Conservation (phyloP, 2,888 invertebrate genomes). For the Chaitophorus viminalis region DNA sequence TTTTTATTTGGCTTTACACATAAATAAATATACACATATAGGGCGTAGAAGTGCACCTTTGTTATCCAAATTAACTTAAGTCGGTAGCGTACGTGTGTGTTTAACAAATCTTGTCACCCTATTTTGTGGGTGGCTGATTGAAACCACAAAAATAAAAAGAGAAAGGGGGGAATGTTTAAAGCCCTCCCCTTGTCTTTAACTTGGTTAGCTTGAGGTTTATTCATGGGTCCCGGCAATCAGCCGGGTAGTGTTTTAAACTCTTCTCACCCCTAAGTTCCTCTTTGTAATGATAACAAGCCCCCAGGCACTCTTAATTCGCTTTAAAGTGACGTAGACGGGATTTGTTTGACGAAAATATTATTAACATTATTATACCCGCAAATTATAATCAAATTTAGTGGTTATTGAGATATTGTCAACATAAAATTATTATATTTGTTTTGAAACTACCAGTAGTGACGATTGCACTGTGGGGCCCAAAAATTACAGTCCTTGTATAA, state of each 20-base stretch:
- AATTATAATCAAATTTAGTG: conserved; percentile 48
- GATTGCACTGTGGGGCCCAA: not conserved
- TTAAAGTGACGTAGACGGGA: conserved; percentile 48
- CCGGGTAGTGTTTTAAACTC: conserved; percentile 60
- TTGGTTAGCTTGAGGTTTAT: conserved; percentile 55
- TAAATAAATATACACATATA: conserved; percentile 25
- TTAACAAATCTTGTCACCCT: conserved; percentile 60
- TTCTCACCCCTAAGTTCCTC: conserved; percentile 57
- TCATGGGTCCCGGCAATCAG: conserved; percentile 57
- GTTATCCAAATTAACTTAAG: conserved; percentile 62
- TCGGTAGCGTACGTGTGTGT: conserved; percentile 49
- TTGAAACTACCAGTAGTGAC: not conserved
- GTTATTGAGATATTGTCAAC: conserved; percentile 60
- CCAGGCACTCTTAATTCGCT: conserved; percentile 58
- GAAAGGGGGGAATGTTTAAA: conserved; percentile 44
- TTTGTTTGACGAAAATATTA: conserved; percentile 61
- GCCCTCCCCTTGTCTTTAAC: conserved; percentile 44
- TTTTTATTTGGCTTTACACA: not conserved
- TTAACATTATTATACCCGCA: conserved; percentile 39
- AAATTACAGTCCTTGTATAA: not conserved
- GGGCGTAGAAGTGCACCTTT: conserved; percentile 52
- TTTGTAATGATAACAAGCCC: conserved; percentile 59
- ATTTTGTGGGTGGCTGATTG: conserved; percentile 61
- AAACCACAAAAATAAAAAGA: conserved; percentile 60
- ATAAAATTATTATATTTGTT: conserved; percentile 31